Conservation (phyloP, 2,113 vertebrate genomes). For the Uria aalge region DNA sequence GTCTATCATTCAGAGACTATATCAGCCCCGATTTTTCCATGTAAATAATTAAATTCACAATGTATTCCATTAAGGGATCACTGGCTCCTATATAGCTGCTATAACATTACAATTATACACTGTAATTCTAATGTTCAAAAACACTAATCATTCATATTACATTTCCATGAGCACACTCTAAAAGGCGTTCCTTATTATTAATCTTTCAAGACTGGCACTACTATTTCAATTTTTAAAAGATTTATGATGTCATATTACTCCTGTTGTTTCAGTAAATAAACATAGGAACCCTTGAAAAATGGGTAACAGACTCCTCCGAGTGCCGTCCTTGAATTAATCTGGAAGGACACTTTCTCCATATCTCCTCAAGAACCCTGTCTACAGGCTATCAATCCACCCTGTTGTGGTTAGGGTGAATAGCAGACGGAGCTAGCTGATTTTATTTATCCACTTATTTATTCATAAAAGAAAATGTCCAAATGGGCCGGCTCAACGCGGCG, state of each 20-base stretch:
- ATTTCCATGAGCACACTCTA: conserved; percentile 57
- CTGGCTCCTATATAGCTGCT: background rate
- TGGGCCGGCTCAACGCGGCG: accelerated
- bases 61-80: conserved; percentile 29
- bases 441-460: conserved; percentile 17
- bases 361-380: background rate
- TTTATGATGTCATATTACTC: conserved; percentile 55
- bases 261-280: conserved; percentile 66
- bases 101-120: conserved; percentile 45
- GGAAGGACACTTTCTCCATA: conserved; percentile 21
- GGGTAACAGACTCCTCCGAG: conserved; percentile 17
- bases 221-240: conserved; percentile 69
- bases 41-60: conserved; percentile 50
- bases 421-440: background rate
- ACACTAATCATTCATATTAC: conserved; percentile 58
- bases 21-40: background rate
- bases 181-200: conserved; percentile 66
- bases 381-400: conserved; percentile 31
- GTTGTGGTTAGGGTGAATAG: background rate
- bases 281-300: conserved; percentile 48
- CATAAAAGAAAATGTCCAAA: background rate
- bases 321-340: conserved; percentile 52
- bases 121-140: conserved; percentile 65
- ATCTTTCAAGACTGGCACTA: conserved; percentile 64
- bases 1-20: background rate